A percentile compares a stretch with the other conserved stretches of the same genome.
Conservation (phyloP, 2,113 vertebrate genomes). For the Cairina moschata region DNA sequence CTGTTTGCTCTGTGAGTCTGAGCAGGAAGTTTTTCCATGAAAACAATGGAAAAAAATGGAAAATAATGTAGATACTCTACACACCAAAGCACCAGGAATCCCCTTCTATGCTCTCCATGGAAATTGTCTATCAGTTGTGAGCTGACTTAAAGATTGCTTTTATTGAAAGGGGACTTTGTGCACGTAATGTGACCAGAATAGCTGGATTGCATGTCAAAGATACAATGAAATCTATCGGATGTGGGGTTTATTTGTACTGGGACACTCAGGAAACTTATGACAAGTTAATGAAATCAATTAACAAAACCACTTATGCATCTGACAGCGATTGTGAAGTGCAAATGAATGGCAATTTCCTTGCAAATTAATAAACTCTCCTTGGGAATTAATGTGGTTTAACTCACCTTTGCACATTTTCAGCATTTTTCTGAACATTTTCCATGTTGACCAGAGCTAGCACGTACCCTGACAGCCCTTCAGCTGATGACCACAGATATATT, state of each 20-base stretch:
- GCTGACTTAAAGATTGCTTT: not conserved
- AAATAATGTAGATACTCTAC: not conserved
- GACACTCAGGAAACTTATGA: rapidly evolving
- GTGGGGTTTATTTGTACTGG: not conserved
- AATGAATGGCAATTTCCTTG: not conserved
- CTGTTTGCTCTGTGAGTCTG: not conserved
- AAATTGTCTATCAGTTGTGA: not conserved
- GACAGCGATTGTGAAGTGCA: not conserved
- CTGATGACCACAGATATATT: not conserved
- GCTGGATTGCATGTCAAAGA: not conserved
- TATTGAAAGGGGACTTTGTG: not conserved
- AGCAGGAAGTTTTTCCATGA: not conserved
- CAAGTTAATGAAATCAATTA: not conserved
- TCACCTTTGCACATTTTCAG: not conserved
- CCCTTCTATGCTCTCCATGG: not conserved
- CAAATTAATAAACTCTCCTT: not conserved
- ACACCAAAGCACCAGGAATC: not conserved
- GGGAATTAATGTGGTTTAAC: not conserved
- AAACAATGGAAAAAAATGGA: not conserved
- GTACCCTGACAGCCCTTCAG: not conserved
- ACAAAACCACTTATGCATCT: not conserved
- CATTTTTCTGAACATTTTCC: not conserved
- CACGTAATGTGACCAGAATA: not conserved
- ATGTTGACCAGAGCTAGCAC: not conserved
- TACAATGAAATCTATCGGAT: not conserved